A percentile compares a stretch with the other conserved stretches of the same genome.
Conservation (phyloP, 2,888 invertebrate species). For the Linyphia triangularis region DNA sequence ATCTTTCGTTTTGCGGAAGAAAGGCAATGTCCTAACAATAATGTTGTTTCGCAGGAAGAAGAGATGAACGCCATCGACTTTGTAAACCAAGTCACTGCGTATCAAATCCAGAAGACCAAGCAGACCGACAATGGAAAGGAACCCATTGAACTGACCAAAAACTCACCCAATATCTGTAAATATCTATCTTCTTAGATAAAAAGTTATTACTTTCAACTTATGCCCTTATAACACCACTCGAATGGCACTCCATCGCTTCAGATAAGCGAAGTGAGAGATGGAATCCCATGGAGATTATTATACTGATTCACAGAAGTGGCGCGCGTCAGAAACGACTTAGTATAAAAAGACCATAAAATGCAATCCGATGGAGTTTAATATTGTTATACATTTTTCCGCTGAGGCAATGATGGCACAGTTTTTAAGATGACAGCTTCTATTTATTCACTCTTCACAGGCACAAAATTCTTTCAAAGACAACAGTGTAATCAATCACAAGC, state of each 20-base stretch:
- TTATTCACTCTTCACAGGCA: no score
- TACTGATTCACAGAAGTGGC: not conserved
- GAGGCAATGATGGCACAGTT: no score
- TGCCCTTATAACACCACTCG: not conserved
- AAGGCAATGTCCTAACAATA: no score
- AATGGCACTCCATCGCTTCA: not conserved
- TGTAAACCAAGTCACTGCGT: slow-evolving; percentile 33
- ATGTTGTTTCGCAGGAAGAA: no score
- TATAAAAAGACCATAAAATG: not conserved
- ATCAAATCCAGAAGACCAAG: slow-evolving; percentile 50
- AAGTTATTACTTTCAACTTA: not conserved
- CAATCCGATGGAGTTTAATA: no score
- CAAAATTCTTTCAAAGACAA: no score
- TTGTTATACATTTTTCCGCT: no score
- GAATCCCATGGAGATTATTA: no score
- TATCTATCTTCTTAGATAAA: not conserved
- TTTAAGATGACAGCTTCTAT: no score
- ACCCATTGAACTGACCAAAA: slow-evolving; percentile 7
- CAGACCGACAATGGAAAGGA: slow-evolving; percentile 63
- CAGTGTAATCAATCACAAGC: no score
- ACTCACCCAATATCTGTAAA: slow-evolving; percentile 58
- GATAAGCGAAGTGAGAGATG: not conserved
- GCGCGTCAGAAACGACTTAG: not conserved
- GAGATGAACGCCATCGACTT: slow-evolving; percentile 10
- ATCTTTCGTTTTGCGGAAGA: no score